Base-by-base conservation (phyloP, 2,113 vertebrate genomes). In the Paramormyrops kingsleyae region DNA sequence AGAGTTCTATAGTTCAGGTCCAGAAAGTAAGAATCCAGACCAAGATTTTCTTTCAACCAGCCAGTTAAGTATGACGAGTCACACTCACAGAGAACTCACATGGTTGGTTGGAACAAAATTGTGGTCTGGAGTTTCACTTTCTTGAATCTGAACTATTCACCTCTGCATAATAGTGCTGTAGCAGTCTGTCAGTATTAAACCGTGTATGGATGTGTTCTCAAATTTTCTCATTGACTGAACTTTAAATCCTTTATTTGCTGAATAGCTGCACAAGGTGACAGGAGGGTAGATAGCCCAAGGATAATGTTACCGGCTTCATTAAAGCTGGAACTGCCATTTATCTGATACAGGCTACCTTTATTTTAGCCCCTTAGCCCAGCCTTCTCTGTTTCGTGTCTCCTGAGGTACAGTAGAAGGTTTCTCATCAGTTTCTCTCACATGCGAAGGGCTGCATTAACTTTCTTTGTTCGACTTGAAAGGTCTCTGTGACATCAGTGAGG, bases 401-500 rank as follows among this genome's bases (percentile, higher is more conserved):
- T 77, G 12, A 19, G n/a, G n/a, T n/a, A n/a, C n/a, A 70, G 66
- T 27, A 70, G 66, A n/a, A 66, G 0, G 66, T 35, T 31, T 74
- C 27, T 15, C 66, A 15, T 74, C 66, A 74, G 31, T 80, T 80
- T 42, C 15, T 77, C 5, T 80, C 15, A 7, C 74, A 39, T 17
- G 5, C 70, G 19, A 15, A 19, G 39, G n/a, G 31, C 47, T 27
- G 42, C 44, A 59, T 53, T 89, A 66, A 56, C 46, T 62, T 56
- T 92, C 5, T 92, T 80, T 88, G 89, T 62, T 92, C 62, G 93
- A 95, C 92, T 91, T 92, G 94, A 92, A 97, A 95, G 98, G 97
- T 91, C 94, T 97, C 10, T 97, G 97, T 91, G 98, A 99, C 80
- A 96, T 97, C 90, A 98, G 94, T 89, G 98, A 99, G 90, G 97